Evolutionary conservation across 1,140 invertebrate genomes (phyloP).

Genomic region (Lordiphosa collinella): DNA sequence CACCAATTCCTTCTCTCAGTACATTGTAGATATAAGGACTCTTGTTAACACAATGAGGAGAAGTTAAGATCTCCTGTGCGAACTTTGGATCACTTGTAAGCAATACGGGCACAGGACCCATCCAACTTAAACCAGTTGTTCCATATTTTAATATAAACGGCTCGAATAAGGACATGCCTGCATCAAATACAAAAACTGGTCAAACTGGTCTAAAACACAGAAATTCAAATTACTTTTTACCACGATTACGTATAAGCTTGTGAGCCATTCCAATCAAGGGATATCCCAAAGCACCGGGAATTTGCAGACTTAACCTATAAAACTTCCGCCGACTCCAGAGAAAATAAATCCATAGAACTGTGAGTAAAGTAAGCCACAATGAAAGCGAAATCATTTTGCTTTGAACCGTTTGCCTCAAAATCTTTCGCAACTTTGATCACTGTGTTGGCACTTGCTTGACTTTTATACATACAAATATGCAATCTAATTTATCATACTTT

Average conservation of each 20-base stretch:
- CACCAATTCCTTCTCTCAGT: conserved; percentile 18
- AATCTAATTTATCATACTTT: too few species aligned
- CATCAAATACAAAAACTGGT: not conserved
- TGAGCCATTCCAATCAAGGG: conserved; percentile 45
- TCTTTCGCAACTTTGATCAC: too few species aligned
- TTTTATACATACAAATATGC: too few species aligned
- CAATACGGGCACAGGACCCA: conserved; percentile 36
- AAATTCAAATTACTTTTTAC: not conserved
- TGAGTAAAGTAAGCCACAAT: not conserved
- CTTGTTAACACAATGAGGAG: conserved; percentile 34
- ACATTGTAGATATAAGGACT: conserved; percentile 9
- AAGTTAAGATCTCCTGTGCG: conserved; percentile 37
- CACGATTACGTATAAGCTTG: not conserved
- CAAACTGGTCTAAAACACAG: not conserved
- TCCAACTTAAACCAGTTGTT: conserved; percentile 30
- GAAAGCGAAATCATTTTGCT: conserved; percentile 9
- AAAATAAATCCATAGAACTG: conserved; percentile 35
- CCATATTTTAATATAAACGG: conserved; percentile 30
- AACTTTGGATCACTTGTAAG: conserved; percentile 41
- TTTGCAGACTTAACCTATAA: conserved; percentile 39
- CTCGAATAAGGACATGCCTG: not conserved
- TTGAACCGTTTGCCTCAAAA: not conserved
- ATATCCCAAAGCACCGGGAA: conserved; percentile 53
- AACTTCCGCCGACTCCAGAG: conserved; percentile 54
- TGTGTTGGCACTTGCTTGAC: too few species aligned